Evolutionary conservation across 2,888 invertebrate genomes (phyloP), one percentile per base, ranked within the genome.

Genomic region (Thera obeliscata): DNA sequence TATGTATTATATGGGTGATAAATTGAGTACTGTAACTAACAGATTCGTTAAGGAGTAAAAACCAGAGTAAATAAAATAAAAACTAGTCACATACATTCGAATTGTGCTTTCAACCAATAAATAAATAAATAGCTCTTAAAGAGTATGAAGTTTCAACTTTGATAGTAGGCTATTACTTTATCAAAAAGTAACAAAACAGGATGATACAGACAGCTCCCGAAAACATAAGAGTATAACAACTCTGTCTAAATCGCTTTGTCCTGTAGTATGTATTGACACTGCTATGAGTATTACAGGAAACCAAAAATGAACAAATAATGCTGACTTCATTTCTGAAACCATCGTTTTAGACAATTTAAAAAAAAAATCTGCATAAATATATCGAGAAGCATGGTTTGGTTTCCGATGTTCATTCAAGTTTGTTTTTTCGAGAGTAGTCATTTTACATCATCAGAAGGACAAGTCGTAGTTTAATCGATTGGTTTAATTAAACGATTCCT

Each of bases 1-100:
- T 90, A 91, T 91, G 91, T 90, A 87, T 87, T 84, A 38, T 71
- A 81, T 74, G 81, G 77, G 77, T 81, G 80, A 82, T 80, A 79
- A 75, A 79, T 72, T 63, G 68, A 57, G 61, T 68, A 63, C 63
- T 52, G 61, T 52, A 65, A 56, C 58, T 64, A 72, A 77, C 75
- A 69, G 64, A 60, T 69, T 68, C 66, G 67, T 33, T 52, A 4
- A 33, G 52, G 65, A 74, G 70, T 75, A 67, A 63, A 72, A 67
- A 71, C 12, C 38, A 9, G 58, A 62, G 61, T 72, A 58, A 61
- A 70, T 57, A 58, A 56, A 63, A 69, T 60, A 60, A 65, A 59
- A 58, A 61, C 61, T 62, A 59, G 56, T 71, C 64, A 52, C 63
- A 66, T 64, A 62, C 63, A 62, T 65, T 57, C 63, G 49, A 67